phyloP scores from a whole-genome alignment of 2,113 vertebrate genomes.

The Atrichornis clamosus region DNA sequence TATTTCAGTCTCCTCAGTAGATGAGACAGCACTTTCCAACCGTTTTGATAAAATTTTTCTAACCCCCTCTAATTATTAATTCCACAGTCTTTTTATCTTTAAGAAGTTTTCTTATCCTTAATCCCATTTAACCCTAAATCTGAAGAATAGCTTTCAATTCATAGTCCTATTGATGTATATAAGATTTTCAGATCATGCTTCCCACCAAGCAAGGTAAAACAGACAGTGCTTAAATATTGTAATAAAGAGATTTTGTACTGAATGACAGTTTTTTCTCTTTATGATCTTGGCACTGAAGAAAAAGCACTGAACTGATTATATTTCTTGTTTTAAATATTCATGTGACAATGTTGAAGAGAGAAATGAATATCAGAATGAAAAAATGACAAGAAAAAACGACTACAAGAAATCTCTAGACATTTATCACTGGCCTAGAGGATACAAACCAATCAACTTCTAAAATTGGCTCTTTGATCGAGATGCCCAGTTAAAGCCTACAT shows the following conservation, averaged over 20 bases:
- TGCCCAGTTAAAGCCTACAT: slow-evolving; percentile 67
- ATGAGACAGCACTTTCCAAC: not conserved
- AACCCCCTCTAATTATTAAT: not conserved
- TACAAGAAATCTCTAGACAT: slow-evolving; percentile 66
- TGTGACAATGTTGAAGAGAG: slow-evolving; percentile 67
- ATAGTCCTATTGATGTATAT: not conserved
- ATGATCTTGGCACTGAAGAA: slow-evolving; percentile 46
- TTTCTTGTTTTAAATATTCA: slow-evolving; percentile 72
- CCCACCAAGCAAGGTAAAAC: slow-evolving; percentile 24
- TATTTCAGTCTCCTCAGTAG: not conserved
- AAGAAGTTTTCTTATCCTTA: not conserved
- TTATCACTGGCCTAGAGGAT: slow-evolving; percentile 67
- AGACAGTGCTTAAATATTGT: slow-evolving; percentile 50
- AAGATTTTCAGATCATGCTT: not conserved
- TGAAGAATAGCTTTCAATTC: not conserved
- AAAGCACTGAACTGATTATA: slow-evolving; percentile 62
- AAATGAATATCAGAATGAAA: slow-evolving; percentile 66
- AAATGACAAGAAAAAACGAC: slow-evolving; percentile 52
- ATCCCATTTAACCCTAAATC: not conserved
- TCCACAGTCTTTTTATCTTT: not conserved
- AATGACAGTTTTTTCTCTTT: slow-evolving; percentile 52
- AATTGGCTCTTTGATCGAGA: slow-evolving; percentile 66
- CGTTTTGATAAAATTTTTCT: not conserved
- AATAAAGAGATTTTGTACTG: slow-evolving; percentile 52
- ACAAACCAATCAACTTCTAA: slow-evolving; percentile 70